Base-by-base conservation (phyloP, 2,797 vertebrate genomes). In the Babyrousa celebensis region DNA sequence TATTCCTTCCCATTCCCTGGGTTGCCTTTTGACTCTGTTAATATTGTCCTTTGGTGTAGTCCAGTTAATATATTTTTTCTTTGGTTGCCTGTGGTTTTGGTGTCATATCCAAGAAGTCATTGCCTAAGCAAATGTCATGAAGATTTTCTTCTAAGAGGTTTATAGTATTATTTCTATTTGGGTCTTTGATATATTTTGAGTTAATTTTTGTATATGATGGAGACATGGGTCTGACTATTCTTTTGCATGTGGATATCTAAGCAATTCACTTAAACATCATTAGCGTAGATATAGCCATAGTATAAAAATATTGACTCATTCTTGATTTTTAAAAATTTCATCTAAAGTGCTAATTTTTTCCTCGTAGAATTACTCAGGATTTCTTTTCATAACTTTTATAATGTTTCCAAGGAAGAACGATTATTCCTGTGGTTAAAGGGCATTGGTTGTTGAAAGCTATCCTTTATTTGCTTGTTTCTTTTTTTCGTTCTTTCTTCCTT, bases 221-320 rank as follows among this genome's bases (percentile, higher is more conserved):
- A 79, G 36, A 10, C 16, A 83, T 32, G 20, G 4, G 16, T 68
- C 52, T 2, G 65, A 56, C 7, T n/a, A 56, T 91, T 96, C 16
- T 74, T 68, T 58, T 71, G 20, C 6, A 58, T 85, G 17, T 80
- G 21, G 15, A 20, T 89, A 78, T 23, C 14, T 48, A 80, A 75
- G 25, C 32, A 74, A 70, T 89, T 92, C 32, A 75, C 29, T 67
- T 62, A 71, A 71, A 86, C 12, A 65, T 40, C 20, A 83, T 43
- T 72, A 78, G 7, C 10, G 78, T 78, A 94, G 32, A 43, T 43
- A 54, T 29, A 87, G 25, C n/a, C 17, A 54, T 58, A 54, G 17
- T 23, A 36, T 85, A 56, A 80, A 91, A 89, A 58, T 40, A 62
- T 48, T 75, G 27, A 72, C 89, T 92, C 16, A 74, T 74, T 91